These are phyloP conservation scores for Phrynocephalus forsythii DNA, from an alignment of 2,797 vertebrate genomes.

Conservation along the genomic window DNA sequence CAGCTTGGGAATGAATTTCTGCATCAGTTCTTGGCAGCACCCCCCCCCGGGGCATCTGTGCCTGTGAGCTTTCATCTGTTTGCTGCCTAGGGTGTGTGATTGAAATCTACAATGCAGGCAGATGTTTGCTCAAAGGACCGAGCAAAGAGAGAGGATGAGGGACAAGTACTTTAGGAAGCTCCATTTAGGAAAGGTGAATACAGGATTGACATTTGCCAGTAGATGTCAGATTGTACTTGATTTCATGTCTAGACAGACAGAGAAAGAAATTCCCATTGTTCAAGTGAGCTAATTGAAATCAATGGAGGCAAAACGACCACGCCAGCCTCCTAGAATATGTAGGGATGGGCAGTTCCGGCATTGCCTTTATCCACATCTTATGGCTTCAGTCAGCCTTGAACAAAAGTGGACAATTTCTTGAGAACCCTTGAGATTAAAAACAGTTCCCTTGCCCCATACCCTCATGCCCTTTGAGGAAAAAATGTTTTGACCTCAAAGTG, in stretches of 20 bases:
- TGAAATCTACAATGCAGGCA: not conserved
- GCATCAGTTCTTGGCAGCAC: not conserved
- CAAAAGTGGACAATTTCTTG: too few species aligned
- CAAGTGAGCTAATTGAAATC: not conserved
- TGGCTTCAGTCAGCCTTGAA: too few species aligned
- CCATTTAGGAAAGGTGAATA: rapidly evolving
- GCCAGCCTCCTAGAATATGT: not conserved
- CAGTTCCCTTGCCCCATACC: too few species aligned
- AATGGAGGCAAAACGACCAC: not conserved
- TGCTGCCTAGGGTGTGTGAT: not conserved
- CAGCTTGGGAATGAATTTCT: not conserved
- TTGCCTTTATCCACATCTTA: not conserved
- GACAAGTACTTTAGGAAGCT: not conserved
- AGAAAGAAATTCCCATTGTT: conserved; percentile 11
- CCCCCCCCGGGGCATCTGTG: not conserved
- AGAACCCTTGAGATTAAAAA: too few species aligned
- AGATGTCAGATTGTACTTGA: not conserved
- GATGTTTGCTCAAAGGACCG: not conserved
- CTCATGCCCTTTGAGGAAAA: too few species aligned
- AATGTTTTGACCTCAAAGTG: too few species aligned
- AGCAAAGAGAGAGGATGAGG: not conserved
- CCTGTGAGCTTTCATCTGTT: not conserved
- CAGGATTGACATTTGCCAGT: not conserved
- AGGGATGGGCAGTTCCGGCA: not conserved
- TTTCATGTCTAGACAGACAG: not conserved